These are phyloP conservation scores for Drosophila suboccidentalis DNA, from an alignment of 2,888 invertebrate species.

Conservation along the genomic window DNA sequence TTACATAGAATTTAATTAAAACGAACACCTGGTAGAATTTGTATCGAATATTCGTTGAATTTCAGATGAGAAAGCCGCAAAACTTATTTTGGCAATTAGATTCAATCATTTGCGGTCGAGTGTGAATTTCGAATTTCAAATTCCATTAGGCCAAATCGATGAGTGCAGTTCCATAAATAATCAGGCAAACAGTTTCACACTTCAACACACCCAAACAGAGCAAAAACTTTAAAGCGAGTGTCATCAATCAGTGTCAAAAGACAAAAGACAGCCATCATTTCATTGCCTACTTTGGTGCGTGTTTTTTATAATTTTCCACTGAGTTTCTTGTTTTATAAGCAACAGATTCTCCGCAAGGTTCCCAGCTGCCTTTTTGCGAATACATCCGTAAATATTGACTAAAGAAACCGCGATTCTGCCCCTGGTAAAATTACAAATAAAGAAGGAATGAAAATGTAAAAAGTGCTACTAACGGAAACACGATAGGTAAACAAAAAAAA, in stretches of 20 bases:
- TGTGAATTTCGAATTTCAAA: slow-evolving; percentile 47
- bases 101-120: slow-evolving; percentile 37
- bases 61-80: slow-evolving; percentile 18
- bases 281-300: slow-evolving; percentile 33
- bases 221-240: slow-evolving; percentile 35
- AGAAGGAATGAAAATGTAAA: background rate
- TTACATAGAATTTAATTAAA: slow-evolving; percentile 17
- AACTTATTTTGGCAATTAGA: slow-evolving; percentile 51
- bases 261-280: slow-evolving; percentile 21
- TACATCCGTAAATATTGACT: slow-evolving; percentile 50
- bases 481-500: slow-evolving; percentile 20
- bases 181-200: slow-evolving; percentile 43
- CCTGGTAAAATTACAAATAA: background rate
- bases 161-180: slow-evolving; percentile 46
- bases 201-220: slow-evolving; percentile 14
- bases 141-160: slow-evolving; percentile 45
- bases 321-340: slow-evolving; percentile 16
- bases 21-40: background rate
- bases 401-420: slow-evolving; percentile 11
- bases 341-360: slow-evolving; percentile 6
- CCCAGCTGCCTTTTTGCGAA: slow-evolving; percentile 37
- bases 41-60: background rate
- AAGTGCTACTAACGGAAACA: background rate
- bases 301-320: background rate
- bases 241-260: slow-evolving; percentile 43